Conservation (phyloP, 2,888 invertebrate species). For the Stratiomys singularior region DNA sequence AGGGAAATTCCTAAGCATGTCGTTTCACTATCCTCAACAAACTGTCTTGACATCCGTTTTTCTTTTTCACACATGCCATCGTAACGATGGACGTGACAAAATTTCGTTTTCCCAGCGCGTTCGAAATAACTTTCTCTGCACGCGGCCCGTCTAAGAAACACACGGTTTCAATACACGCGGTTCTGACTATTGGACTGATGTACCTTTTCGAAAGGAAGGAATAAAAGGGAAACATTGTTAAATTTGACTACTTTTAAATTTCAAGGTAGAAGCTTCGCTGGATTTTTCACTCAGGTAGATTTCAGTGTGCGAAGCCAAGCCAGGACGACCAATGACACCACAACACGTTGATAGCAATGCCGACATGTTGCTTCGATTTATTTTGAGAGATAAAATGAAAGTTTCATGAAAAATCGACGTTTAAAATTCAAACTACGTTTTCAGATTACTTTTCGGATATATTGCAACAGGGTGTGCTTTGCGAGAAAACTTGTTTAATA, state of each 20-base stretch:
- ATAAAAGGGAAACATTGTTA: conserved; percentile 1
- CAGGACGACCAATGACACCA: neutral
- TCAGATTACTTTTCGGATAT: conserved; percentile 33
- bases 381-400: neutral
- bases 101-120: conserved; percentile 41
- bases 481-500: conserved; percentile 7
- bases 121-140: conserved; percentile 26
- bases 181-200: neutral
- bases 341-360: neutral
- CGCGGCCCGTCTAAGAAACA: neutral
- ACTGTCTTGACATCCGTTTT: conserved; percentile 18
- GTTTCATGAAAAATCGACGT: conserved; percentile 14
- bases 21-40: conserved; percentile 8
- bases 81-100: conserved; percentile 32
- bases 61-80: conserved; percentile 31
- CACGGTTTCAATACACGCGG: neutral
- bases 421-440: conserved; percentile 43
- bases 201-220: neutral
- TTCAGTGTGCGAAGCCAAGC: neutral
- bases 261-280: neutral
- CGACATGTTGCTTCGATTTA: conserved; percentile 40
- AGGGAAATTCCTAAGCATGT: conserved; percentile 15
- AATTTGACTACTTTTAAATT: conserved; percentile 32
- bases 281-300: neutral
- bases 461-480: neutral